Evolutionary conservation across 2,797 vertebrate species (phyloP), one percentile per base, ranked within the genome.

Genomic region (Glossophaga mutica): DNA sequence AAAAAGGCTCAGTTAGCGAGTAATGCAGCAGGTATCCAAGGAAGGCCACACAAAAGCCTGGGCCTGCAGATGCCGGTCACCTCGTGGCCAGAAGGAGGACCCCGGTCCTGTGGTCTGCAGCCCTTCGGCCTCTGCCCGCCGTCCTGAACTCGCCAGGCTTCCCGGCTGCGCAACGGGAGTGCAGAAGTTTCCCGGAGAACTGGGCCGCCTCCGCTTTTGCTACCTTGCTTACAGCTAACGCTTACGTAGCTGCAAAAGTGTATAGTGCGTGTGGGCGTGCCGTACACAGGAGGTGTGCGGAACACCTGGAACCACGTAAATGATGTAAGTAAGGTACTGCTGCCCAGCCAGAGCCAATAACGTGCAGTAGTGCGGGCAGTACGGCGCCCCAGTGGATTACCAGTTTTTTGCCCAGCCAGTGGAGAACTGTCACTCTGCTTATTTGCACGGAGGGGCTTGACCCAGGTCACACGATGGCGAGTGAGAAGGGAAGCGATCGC

Each of bases 1-100:
- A 81, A 81, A 92, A 57, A 19, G n/a, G 26, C 39, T 87, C 46
- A 67, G n/a, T 91, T 81, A 57, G 78, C 68, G 55, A 73, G 86
- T 78, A 90, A 78, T 29, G 24, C 22, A 88, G 39, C 34, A 6
- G 67, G 21, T 37, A 21, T 94, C 87, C 48, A 76, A 55, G 48
- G 46, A 91, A 88, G 94, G 48, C 15, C n/a, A 8, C 74, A 71
- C 46, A 29, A 55, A 92, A 77, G 86, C 18, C 85, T 59, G 6
- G 34, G 55, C 68, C 18, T 78, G 73, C 73, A 2, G 7, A 44
- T 67, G 57, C 89, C 77, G 77, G 34, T 34, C 85, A 76, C 78
- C 42, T 32, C 16, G 74, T 71, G 78, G 52, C 68, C 55, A 46
- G 81, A 73, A 19, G 78, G 71, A 52, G 44, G 93, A 42, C 52